Evolutionary conservation across 1,140 invertebrate species (phyloP).

Genomic region (Drosophila nikananu): DNA sequence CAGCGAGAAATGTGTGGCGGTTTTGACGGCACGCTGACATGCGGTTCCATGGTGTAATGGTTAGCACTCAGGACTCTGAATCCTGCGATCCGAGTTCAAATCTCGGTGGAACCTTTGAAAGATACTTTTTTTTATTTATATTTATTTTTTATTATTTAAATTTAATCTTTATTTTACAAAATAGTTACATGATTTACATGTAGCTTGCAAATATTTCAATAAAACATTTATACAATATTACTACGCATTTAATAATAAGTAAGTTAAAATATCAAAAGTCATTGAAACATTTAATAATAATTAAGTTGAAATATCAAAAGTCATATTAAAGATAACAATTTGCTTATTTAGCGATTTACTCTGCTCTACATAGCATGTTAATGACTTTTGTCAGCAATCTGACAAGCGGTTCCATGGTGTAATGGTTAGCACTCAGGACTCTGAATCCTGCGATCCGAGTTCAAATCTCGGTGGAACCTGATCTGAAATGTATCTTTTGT

Average conservation of each 20-base stretch:
- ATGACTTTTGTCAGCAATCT: not conserved
- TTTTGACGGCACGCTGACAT: constrained; percentile 1
- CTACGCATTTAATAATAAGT: not conserved
- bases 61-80: constrained; percentile 96
- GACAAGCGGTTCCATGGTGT: constrained; percentile 90
- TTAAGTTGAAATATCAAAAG: not conserved
- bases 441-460: constrained; percentile 96
- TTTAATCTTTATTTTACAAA: no score
- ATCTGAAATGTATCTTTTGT: not conserved
- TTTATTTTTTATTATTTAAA: no score
- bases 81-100: no score
- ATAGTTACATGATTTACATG: constrained; percentile 75
- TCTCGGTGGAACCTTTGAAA: no score
- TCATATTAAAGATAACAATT: not conserved
- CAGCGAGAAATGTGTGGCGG: not conserved
- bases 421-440: constrained; percentile 97
- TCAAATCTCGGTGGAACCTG: constrained; percentile 93
- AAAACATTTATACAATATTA: not conserved
- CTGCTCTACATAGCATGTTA: not conserved
- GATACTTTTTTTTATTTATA: no score
- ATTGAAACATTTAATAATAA: no score
- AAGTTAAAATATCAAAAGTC: not conserved
- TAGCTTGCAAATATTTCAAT: not conserved
- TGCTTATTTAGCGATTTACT: not conserved
- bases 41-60: constrained; percentile 94